phyloP scores from a whole-genome alignment of 2,113 vertebrate species.

The Calidris pugnax region DNA sequence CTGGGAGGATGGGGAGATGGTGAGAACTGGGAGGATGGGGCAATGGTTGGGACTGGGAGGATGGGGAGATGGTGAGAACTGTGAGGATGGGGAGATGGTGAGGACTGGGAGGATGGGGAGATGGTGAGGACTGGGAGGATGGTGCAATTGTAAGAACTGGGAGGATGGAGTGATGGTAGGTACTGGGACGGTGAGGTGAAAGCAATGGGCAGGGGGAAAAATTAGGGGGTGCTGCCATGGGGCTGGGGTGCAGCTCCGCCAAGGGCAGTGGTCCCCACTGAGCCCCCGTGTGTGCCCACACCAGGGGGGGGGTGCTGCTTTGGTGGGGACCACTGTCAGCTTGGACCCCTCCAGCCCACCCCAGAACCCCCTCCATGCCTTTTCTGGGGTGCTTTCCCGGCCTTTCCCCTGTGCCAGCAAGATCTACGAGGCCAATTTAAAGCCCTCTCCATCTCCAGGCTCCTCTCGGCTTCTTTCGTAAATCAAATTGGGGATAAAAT shows the following conservation, averaged over 20 bases:
- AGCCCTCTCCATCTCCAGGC: background rate
- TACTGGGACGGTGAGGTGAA: background rate
- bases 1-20: accelerated
- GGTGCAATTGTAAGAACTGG: background rate
- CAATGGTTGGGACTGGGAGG: background rate
- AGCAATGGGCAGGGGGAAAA: background rate
- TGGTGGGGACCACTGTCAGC: background rate
- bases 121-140: background rate
- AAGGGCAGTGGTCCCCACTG: background rate
- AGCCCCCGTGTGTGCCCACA: accelerated
- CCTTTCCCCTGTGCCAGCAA: too few relatives aligned
- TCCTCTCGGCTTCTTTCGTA: background rate
- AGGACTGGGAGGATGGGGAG: accelerated
- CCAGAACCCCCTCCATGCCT: accelerated
- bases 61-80: background rate
- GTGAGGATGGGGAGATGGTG: background rate
- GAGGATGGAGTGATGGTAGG: background rate
- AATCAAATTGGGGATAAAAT: background rate
- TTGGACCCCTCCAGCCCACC: too few relatives aligned
- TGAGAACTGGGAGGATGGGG: background rate
- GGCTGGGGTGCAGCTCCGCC: background rate
- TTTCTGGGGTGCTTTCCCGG: background rate
- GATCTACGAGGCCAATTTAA: background rate
- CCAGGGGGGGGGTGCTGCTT: background rate
- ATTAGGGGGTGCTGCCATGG: accelerated